Evolutionary conservation across 2,888 invertebrate genomes (phyloP).

Genomic region (Pachliopta kotzebuea): DNA sequence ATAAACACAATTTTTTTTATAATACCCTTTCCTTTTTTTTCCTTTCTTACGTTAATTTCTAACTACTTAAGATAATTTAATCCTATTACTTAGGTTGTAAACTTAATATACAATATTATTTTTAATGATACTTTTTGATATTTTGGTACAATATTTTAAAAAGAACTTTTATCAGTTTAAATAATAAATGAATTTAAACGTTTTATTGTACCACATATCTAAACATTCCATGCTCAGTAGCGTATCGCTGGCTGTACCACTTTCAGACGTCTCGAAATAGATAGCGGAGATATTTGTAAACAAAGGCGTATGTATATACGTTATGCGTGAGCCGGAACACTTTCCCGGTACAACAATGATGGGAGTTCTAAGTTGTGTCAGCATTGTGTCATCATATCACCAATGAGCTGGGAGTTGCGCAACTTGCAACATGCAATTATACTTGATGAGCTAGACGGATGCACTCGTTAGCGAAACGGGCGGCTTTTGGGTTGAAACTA

Average conservation of each 20-base stretch:
- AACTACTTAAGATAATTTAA: no score
- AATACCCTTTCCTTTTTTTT: no score
- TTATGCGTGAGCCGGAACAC: conserved; percentile 11
- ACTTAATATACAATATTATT: no score
- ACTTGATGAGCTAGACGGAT: conserved; percentile 11
- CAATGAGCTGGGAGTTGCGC: conserved; percentile 10
- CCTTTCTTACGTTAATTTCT: no score
- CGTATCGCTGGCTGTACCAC: conserved; percentile 2
- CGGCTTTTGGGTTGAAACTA: conserved; percentile 7
- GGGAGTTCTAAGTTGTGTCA: conserved; percentile 22
- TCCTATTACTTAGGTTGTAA: no score
- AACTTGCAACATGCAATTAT: conserved; percentile 12
- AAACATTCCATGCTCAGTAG: neutral
- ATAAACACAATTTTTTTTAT: no score
- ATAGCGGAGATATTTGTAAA: conserved; percentile 25
- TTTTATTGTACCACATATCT: neutral
- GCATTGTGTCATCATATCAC: conserved; percentile 14
- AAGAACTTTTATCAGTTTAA: neutral
- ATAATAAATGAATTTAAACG: neutral
- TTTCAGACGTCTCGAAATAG: conserved; percentile 20
- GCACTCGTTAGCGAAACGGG: conserved; percentile 17
- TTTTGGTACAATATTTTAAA: no score
- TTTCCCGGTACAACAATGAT: conserved; percentile 26
- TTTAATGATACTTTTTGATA: no score
- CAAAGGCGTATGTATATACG: conserved; percentile 16